These are phyloP conservation scores for Liopterus haemorrhoidalis DNA, from an alignment of 2,888 invertebrate genomes.

Conservation along the genomic window DNA sequence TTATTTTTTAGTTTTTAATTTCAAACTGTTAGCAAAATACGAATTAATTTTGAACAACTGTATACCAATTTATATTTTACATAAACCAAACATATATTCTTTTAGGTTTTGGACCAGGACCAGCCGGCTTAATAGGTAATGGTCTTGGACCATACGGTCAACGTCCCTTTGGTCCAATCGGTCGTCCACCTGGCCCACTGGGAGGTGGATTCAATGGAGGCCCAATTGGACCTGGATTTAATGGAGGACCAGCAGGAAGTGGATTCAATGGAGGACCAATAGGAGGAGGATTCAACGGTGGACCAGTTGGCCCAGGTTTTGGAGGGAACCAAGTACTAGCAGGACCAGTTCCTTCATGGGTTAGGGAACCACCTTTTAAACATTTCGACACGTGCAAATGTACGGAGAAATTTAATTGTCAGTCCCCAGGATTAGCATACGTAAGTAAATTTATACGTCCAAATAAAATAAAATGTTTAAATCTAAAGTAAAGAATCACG, in stretches of 20 bases:
- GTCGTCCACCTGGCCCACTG: not conserved
- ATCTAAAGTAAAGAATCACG: too few relatives aligned
- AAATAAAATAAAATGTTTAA: not conserved
- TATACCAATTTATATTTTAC: too few relatives aligned
- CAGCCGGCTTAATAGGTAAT: constrained; percentile 12
- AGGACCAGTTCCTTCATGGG: constrained; percentile 46
- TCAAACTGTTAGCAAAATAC: not conserved
- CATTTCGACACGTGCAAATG: constrained; percentile 49
- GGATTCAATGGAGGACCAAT: constrained; percentile 33
- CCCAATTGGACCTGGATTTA: constrained; percentile 11
- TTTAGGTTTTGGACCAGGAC: not conserved
- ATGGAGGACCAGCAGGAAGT: constrained; percentile 16
- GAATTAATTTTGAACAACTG: not conserved
- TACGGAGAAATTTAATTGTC: constrained; percentile 52
- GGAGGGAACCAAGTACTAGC: constrained; percentile 37
- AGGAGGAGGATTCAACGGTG: constrained; percentile 28
- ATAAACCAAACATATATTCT: not conserved
- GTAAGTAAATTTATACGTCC: constrained; percentile 40
- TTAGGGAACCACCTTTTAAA: constrained; percentile 40
- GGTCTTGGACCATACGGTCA: constrained; percentile 4
- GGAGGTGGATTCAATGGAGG: constrained; percentile 1
- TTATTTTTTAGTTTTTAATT: too few relatives aligned
- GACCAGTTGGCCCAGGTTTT: constrained; percentile 28
- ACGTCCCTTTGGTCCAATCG: not conserved
- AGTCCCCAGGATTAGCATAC: constrained; percentile 50